A percentile compares a stretch with the other conserved stretches of the same genome.
phyloP scores from a whole-genome alignment of 2,113 vertebrate genomes.

The Ondatra zibethicus region DNA sequence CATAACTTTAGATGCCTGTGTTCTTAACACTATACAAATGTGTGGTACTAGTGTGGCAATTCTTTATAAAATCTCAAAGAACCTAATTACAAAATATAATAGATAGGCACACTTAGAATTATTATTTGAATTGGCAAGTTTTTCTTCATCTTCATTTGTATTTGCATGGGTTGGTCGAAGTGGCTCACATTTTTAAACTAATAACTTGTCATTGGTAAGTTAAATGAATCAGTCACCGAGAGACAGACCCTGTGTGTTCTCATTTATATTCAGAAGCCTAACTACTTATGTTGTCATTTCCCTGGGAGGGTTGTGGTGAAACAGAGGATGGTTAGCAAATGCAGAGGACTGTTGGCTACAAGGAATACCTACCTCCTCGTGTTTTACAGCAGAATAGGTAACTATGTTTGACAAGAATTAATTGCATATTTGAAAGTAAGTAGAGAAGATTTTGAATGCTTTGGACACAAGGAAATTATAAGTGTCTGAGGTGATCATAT shows the following conservation, averaged over 20 bases:
- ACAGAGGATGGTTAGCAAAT: background rate
- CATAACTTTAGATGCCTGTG: background rate
- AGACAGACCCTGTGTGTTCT: background rate
- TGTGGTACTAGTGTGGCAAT: background rate
- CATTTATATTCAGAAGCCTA: background rate
- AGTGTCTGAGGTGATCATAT: background rate
- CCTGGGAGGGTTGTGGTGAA: background rate
- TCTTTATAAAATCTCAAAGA: background rate
- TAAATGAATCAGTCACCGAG: background rate
- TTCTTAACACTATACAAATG: background rate
- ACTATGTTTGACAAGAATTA: background rate
- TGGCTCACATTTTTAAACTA: background rate
- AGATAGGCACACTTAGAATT: constrained; percentile 36
- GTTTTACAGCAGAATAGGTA: background rate
- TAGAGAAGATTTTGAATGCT: background rate
- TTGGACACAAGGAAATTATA: background rate
- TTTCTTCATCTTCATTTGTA: background rate
- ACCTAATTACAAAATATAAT: background rate
- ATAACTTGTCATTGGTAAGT: background rate
- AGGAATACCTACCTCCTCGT: background rate
- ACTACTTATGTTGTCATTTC: background rate
- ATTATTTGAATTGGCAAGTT: constrained; percentile 12
- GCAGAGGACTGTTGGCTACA: no score
- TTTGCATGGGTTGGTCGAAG: background rate
- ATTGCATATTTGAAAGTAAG: background rate